Base-by-base conservation (phyloP, 2,888 invertebrate genomes). In the Himalopsyche japonica region DNA sequence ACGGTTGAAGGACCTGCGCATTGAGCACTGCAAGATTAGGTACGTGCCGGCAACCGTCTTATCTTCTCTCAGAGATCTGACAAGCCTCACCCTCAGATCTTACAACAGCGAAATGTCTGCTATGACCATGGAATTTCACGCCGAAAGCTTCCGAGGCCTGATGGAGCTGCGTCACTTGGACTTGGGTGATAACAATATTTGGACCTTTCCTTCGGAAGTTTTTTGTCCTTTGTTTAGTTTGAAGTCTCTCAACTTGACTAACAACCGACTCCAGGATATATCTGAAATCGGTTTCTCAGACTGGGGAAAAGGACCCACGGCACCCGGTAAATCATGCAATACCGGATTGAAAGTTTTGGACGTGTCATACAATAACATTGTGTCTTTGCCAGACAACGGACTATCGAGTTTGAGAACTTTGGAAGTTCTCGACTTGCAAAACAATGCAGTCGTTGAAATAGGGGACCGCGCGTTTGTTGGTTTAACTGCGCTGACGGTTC, bases 61-160 rank as follows among this genome's bases (percentile, higher is more conserved):
- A 88, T 92, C 94, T 37, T 93, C 94, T 77, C 92, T 96, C 84
- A 93, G 94, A 88, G 94, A 95, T 89, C 92, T 97, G 82, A 93
- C 94, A 57, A 93, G 93, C 88, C 91, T 97, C 85, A 93, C 94
- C 76, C 89, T 97, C 85, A 94, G 95, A 85, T 96, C 96, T 49
- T 95, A 94, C 89, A 96, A 96, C 89, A 94, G 94, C 79, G 95
- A 96, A 89, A 96, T 96, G 96, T 95, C 95, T 49, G 94, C 95
- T 43, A 95, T 95, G 94, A 95, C 95, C 87, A 95, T 95, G 94
- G 95, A 96, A 89, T 92, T 96, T 87, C 94, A 95, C 88, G 93
- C 94, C 79, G 95, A 95, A 89, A 95, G 95, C 89, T 94, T 96
- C 88, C 92, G 95, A 87, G 94, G 95, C 57, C 91, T 96, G 88